Percentiles rank a stretch among this genome's conserved stretches.
These are phyloP conservation scores for Sipha flava DNA, from an alignment of 1,140 invertebrate genomes.

Conservation along the genomic window DNA sequence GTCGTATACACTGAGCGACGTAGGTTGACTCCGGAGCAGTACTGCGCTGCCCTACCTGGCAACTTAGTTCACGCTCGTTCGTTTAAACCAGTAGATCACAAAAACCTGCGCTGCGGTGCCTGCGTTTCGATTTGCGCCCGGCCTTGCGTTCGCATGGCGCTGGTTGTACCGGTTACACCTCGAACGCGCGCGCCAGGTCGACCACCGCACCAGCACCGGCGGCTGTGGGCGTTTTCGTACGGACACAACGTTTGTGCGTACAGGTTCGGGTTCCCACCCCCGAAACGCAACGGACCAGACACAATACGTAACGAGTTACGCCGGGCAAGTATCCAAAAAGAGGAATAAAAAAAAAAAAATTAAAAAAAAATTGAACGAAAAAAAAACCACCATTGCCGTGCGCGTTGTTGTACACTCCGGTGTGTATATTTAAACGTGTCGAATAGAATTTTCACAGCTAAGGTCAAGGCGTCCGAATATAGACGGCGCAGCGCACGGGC, in stretches of 20 bases:
- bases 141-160: too few relatives aligned
- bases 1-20: too few relatives aligned
- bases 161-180: not conserved
- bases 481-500: not conserved
- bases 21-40: too few relatives aligned
- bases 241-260: not conserved
- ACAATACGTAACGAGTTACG: slow-evolving; percentile 5
- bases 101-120: too few relatives aligned
- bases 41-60: too few relatives aligned
- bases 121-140: too few relatives aligned
- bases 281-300: not conserved
- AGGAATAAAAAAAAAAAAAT: not conserved
- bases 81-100: too few relatives aligned
- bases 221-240: not conserved
- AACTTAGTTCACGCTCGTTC: too few relatives aligned
- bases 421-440: not conserved
- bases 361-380: too few relatives aligned
- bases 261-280: not conserved
- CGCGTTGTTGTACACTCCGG: too few relatives aligned
- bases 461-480: slow-evolving; percentile 29
- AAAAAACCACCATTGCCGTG: not conserved
- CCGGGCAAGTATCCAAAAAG: not conserved
- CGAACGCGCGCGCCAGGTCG: not conserved
- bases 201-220: not conserved
- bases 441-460: slow-evolving; percentile 8